A percentile compares a stretch with the other conserved stretches of the same genome.
Conservation (phyloP, 2,113 vertebrate genomes). For the rabbit (Oryctolagus cuniculus) region mOryCun1.1 NC_091441.1:52442501-52443000, state of each 20-base stretch:
- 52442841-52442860: slow-evolving; percentile 13
- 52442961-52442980: not conserved
- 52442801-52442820: not conserved
- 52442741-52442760: not conserved
- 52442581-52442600: not conserved
- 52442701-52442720: not conserved
- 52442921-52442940: not conserved
- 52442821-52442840: not conserved
- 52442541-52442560: not conserved
- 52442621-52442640: not conserved
- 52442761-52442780: not conserved
- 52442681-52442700: not conserved
- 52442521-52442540: not conserved
- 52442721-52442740: not conserved
- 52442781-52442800: not conserved
- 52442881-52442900: not conserved
- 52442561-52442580: not conserved
- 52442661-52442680: not conserved
- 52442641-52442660: not conserved
- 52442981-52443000: not conserved
- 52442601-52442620: not conserved
- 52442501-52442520: not conserved
- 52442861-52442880: not conserved
- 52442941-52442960: not conserved
- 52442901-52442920: slow-evolving; percentile 11